Base-by-base conservation (phyloP, 2,797 vertebrate genomes). In the Diplodus sargus region DNA sequence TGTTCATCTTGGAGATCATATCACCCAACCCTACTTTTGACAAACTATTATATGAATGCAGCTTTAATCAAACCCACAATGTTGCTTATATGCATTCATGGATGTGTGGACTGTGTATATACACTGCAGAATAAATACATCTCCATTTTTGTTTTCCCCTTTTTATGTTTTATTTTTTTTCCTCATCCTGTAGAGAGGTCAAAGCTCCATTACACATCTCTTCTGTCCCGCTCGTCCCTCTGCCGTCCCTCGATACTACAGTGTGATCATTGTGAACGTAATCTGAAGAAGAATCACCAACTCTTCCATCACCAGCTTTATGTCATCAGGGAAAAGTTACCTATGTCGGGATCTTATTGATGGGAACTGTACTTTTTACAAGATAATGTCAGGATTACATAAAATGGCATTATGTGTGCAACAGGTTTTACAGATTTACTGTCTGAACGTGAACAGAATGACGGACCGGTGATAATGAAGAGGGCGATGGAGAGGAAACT, bases 141-240 rank as follows among this genome's bases (percentile, higher is more conserved):
- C 53, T 62, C 51, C 0, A 10, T 25, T 67, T 62, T 25, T 25
- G 70, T 86, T 91, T 87, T 84, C 5, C 76, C 39, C 28, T 92
- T 94, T 93, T 92, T 82, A 78, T 89, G 42, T 39, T 94, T 95
- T 93, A 92, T 94, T 95, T 94, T 86, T 67, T 68, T 73, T 18
- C 42, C 78, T 90, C 59, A 68, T 91, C 81, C 91, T 93, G 91
- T 91, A 92, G 87, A 94, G 87, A 89, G 78, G 82, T 89, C 89
- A 90, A 77, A 70, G 57, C 72, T 85, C 85, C 69, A 68, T 81
- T 79, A 85, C 62, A 81, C 59, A 66, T 70, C 8, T 61, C 47
- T 60, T 53, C 74, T 52, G 15, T 73, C 67, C 45, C 54, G 47
- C 54, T 67, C 45, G 34, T 79, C 65, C 72, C 61, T 83, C 70